Evolutionary conservation across 2,113 vertebrate species (phyloP), one percentile per base, ranked within the genome.

Genomic region (Mirza zaza): DNA sequence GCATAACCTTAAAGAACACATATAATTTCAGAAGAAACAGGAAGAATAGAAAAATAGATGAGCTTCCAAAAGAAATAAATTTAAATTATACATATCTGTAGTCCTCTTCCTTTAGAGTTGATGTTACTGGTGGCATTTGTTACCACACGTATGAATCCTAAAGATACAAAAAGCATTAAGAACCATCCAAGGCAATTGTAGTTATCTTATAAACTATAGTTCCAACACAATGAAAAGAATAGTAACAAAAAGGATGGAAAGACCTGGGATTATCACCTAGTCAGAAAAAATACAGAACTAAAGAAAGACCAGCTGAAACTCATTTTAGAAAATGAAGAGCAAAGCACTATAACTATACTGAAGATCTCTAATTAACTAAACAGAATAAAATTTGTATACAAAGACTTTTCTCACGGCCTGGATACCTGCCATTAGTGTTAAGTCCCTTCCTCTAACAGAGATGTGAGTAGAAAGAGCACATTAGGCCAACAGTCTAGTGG

Each of bases 61-160:
- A 52, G 87, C 48, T 92, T 94, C 83, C 87, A 92, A 87, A 79
- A 90, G 81, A 90, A 95, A 75, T 36, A 45, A 83, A 70, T 96
- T 79, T 79, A 83, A 94, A 65, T 68, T 93, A 50, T 50, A 84
- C 8, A 15, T 86, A 86, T 77, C 92, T 86, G 68, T 57, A 92
- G 57, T 65, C 8, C 52, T 94, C 82, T 57, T 87, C 70, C 70
- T 92, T 59, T 45, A 75, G 20, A 94, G 39, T 90, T 48, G 57
- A 82, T 57, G 50, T 70, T 73, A 63, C 39, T 91, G 34, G 80
- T 59, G 11, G 57, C 50, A 83, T 61, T 29, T 65, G 75, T 81
- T 92, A 61, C 8, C 50, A 75, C 27, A 63, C 50, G 23, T 39
- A 83, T 42, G 55, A 88, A 77, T 29, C 61, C 68, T 86, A 61